Evolutionary conservation across 2,888 invertebrate genomes (phyloP).

Genomic region (Caenorhabditis imperialis): DNA sequence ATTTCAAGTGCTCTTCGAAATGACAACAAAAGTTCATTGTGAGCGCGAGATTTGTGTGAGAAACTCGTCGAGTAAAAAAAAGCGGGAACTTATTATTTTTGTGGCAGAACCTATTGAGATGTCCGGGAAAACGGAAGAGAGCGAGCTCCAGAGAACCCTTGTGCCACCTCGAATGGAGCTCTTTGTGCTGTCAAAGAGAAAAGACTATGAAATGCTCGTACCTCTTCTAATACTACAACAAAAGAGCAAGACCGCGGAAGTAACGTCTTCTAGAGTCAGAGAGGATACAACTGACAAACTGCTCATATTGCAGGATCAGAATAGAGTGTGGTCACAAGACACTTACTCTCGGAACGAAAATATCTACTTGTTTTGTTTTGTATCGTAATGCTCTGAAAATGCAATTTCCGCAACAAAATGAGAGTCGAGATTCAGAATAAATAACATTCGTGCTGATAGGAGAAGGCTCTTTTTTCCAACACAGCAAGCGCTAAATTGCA

Average conservation of each 20-base stretch:
- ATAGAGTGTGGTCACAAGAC: conserved; percentile 1
- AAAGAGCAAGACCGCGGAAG: conserved; percentile 29
- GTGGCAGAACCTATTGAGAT: conserved; percentile 26
- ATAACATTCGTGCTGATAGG: conserved; percentile 21
- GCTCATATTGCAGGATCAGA: conserved; percentile 11
- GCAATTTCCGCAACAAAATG: conserved; percentile 16
- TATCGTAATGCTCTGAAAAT: conserved; percentile 13
- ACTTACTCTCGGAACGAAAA: conserved; percentile 3
- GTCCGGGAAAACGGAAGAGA: conserved; percentile 4
- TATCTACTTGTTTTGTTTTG: conserved; percentile 3
- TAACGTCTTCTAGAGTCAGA: conserved; percentile 9
- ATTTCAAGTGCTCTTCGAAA: too few species aligned
- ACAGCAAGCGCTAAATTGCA: too few species aligned
- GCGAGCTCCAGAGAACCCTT: background rate
- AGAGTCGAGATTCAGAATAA: conserved; percentile 28
- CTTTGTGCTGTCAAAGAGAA: conserved; percentile 20
- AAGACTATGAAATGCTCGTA: conserved; percentile 21
- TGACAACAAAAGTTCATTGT: background rate
- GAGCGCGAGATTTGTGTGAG: conserved; percentile 6
- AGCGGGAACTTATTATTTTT: background rate
- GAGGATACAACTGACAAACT: conserved; percentile 3
- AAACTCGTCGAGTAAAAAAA: background rate
- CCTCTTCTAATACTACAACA: conserved; percentile 11
- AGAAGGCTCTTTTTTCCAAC: conserved; percentile 6
- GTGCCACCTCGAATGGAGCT: background rate